phyloP scores from a whole-genome alignment of 92 coral and sea anemone genomes.

The Umimayanthus kanabou region DNA sequence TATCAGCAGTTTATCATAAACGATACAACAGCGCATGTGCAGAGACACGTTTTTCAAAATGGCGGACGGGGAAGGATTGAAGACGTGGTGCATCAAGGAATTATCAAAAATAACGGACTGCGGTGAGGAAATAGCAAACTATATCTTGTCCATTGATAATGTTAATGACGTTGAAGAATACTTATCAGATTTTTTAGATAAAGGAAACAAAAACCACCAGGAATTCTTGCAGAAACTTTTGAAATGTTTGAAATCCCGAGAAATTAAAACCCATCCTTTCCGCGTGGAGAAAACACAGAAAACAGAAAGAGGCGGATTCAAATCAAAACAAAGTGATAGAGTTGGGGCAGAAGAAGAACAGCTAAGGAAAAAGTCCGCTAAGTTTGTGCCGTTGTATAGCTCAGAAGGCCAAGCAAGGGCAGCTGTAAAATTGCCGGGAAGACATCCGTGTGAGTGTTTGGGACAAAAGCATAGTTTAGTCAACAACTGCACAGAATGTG shows the following conservation, averaged over 20 bases:
- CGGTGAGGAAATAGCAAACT: slow-evolving; percentile 75
- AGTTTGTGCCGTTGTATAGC: slow-evolving; percentile 88
- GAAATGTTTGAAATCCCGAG: slow-evolving; percentile 44
- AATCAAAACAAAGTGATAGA: slow-evolving; percentile 12
- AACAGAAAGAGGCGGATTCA: slow-evolving; percentile 1
- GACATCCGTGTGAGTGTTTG: slow-evolving; percentile 95
- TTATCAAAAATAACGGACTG: slow-evolving; percentile 80
- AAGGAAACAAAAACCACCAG: slow-evolving; percentile 55
- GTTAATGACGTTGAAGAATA: slow-evolving; percentile 66
- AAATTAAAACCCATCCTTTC: slow-evolving; percentile 16
- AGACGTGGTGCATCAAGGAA: slow-evolving; percentile 82
- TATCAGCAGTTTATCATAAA: slow-evolving; percentile 3
- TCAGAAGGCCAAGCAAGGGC: slow-evolving; percentile 89
- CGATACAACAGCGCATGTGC: slow-evolving; percentile 26
- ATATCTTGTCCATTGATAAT: slow-evolving; percentile 71
- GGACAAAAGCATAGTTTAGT: slow-evolving; percentile 89
- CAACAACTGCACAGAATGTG: slow-evolving; percentile 92
- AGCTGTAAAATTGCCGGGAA: slow-evolving; percentile 91
- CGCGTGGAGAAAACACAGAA: neutral
- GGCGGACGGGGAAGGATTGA: slow-evolving; percentile 68
- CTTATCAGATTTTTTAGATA: slow-evolving; percentile 73
- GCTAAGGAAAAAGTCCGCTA: slow-evolving; percentile 73
- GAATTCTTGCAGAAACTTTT: slow-evolving; percentile 60
- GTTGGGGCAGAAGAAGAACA: slow-evolving; percentile 51
- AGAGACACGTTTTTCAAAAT: slow-evolving; percentile 44